A percentile compares a stretch with the other conserved stretches of the same genome.
These are phyloP conservation scores for Tinea trinotella DNA, from an alignment of 2,888 invertebrate genomes.

Conservation along the genomic window DNA sequence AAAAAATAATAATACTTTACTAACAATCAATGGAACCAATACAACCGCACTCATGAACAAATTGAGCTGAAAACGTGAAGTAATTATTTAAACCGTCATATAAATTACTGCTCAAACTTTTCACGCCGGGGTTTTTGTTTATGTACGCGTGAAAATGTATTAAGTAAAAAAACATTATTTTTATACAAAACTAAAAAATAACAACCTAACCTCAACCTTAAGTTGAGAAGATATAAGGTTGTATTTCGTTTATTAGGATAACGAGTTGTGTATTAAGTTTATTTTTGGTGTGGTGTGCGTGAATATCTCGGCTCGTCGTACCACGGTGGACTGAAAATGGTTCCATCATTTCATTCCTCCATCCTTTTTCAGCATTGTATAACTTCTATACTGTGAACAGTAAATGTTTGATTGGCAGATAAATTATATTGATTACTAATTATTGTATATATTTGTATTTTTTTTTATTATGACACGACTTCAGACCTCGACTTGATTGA, in stretches of 20 bases:
- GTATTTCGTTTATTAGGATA: conserved; percentile 2
- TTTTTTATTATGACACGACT: too few species aligned
- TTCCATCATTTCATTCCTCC: conserved; percentile 64
- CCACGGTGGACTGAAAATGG: conserved; percentile 59
- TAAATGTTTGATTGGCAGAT: conserved; percentile 24
- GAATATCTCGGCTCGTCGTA: conserved; percentile 31
- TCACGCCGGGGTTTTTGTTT: conserved; percentile 41
- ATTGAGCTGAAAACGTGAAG: conserved; percentile 69
- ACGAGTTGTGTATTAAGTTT: conserved; percentile 3
- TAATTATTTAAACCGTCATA: conserved; percentile 73
- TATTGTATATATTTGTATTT: too few species aligned
- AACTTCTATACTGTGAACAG: conserved; percentile 42
- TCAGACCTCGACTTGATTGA: too few species aligned
- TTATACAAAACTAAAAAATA: not conserved
- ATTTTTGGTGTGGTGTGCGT: conserved; percentile 33
- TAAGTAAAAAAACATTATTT: conserved; percentile 25
- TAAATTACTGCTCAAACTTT: conserved; percentile 71
- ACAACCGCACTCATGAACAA: conserved; percentile 53
- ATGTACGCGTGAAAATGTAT: conserved; percentile 40
- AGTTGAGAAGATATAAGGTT: not conserved
- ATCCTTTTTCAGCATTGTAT: conserved; percentile 64
- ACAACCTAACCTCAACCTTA: not conserved
- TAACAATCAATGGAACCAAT: conserved; percentile 52
- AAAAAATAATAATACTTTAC: conserved; percentile 42
- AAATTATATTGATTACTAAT: not conserved